Evolutionary conservation across 2,113 vertebrate species (phyloP).

Genomic region (Pedionomus torquatus): DNA sequence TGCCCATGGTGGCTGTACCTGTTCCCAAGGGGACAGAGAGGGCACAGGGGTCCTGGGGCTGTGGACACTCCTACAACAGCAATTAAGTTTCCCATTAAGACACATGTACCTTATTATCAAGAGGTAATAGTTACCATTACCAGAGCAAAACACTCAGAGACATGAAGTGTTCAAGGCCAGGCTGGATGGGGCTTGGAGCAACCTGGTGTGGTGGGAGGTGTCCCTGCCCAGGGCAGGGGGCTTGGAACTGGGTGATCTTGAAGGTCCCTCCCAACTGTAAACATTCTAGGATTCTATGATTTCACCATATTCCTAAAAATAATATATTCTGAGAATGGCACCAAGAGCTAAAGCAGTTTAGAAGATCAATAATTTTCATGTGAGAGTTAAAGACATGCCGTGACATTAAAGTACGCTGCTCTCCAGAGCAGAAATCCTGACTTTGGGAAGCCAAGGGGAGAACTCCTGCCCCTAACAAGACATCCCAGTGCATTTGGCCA

Average conservation of each 20-base stretch:
- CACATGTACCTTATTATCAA: not conserved
- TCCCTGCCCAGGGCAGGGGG: too few relatives aligned
- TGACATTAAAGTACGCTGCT: not conserved
- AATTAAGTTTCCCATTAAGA: not conserved
- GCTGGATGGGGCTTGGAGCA: too few relatives aligned
- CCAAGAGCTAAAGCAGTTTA: not conserved
- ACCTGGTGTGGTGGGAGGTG: too few relatives aligned
- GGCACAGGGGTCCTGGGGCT: not conserved
- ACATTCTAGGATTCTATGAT: too few relatives aligned
- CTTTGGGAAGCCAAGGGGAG: not conserved
- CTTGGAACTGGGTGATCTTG: too few relatives aligned
- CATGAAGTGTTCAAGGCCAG: too few relatives aligned
- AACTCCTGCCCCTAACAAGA: accelerated
- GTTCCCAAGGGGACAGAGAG: not conserved
- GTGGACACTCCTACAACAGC: not conserved
- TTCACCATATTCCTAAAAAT: not conserved
- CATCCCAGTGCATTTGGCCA: accelerated
- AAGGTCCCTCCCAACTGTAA: too few relatives aligned
- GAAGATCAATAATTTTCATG: not conserved
- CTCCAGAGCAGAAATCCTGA: not conserved
- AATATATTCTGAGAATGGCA: not conserved
- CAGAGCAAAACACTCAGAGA: not conserved
- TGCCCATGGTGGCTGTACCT: not conserved
- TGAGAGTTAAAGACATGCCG: not conserved
- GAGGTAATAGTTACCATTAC: not conserved